These are phyloP conservation scores for Leptoteleia sp. DNA, from an alignment of 1,140 invertebrate species.

Conservation along the genomic window DNA sequence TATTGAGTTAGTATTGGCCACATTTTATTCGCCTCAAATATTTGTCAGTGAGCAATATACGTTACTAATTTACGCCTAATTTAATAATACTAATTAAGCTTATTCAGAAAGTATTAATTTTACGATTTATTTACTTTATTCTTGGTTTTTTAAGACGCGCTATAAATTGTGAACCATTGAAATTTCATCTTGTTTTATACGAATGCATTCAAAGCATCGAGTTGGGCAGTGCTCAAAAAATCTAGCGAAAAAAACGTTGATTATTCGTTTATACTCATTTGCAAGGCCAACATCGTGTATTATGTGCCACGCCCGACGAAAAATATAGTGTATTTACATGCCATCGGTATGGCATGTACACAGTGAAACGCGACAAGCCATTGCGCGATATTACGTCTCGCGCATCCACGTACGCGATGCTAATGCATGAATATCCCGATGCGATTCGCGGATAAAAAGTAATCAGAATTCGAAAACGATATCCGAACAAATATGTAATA, in stretches of 20 bases:
- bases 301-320: constrained; percentile 34
- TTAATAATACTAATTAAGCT: too few relatives aligned
- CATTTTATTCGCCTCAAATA: too few relatives aligned
- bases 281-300: constrained; percentile 52
- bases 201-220: constrained; percentile 31
- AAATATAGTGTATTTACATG: constrained; percentile 61
- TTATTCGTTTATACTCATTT: constrained; percentile 53
- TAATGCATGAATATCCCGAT: constrained; percentile 60
- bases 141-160: too few relatives aligned
- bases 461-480: constrained; percentile 48
- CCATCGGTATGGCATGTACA: constrained; percentile 55
- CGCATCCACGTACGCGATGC: constrained; percentile 45
- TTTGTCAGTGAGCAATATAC: too few relatives aligned
- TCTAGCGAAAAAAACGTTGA: constrained; percentile 24
- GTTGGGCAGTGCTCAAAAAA: constrained; percentile 19
- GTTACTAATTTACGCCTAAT: too few relatives aligned
- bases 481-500: constrained; percentile 31
- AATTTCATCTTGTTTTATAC: constrained; percentile 7
- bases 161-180: too few relatives aligned
- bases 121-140: too few relatives aligned
- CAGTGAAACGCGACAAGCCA: constrained; percentile 40
- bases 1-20: too few relatives aligned
- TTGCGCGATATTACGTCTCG: constrained; percentile 56
- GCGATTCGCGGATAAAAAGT: constrained; percentile 58
- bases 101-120: too few relatives aligned